Conservation (phyloP, 2,888 invertebrate genomes). For the Atherix ibis region DNA sequence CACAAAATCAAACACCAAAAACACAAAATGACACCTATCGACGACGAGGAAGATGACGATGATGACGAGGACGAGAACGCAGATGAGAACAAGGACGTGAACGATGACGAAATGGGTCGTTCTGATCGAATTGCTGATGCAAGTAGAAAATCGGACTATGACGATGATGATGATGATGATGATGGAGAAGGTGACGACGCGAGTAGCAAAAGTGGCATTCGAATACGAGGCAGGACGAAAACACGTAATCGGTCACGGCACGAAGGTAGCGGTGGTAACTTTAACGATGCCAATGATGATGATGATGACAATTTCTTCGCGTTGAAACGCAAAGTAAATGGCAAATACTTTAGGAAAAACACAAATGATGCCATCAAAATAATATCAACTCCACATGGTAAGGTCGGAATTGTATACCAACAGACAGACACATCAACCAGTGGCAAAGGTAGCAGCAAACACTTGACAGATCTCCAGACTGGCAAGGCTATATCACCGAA, state of each 20-base stretch:
- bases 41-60: slow-evolving; percentile 25
- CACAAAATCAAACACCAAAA: slow-evolving; percentile 13
- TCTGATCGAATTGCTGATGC: slow-evolving; percentile 16
- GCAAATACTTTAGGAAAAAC: slow-evolving; percentile 31
- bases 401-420: slow-evolving; percentile 34
- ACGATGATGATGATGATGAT: slow-evolving; percentile 18
- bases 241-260: no score
- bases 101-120: slow-evolving; percentile 9
- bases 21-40: slow-evolving; percentile 27
- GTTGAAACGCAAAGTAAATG: slow-evolving; percentile 21
- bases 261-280: slow-evolving; percentile 15
- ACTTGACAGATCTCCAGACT: slow-evolving; percentile 24
- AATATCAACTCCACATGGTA: slow-evolving; percentile 33
- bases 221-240: no score
- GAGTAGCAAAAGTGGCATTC: no score
- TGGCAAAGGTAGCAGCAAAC: slow-evolving; percentile 12
- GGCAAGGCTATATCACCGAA: no score
- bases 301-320: slow-evolving; percentile 20
- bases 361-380: slow-evolving; percentile 34
- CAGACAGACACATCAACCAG: slow-evolving; percentile 20
- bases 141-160: slow-evolving; percentile 13
- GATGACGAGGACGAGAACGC: slow-evolving; percentile 18
- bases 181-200: no score
- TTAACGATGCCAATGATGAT: slow-evolving; percentile 14
- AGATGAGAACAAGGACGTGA: slow-evolving; percentile 17